These are phyloP conservation scores for Clarias batrachus DNA, from an alignment of 2,113 vertebrate genomes.

Conservation along the genomic window DNA sequence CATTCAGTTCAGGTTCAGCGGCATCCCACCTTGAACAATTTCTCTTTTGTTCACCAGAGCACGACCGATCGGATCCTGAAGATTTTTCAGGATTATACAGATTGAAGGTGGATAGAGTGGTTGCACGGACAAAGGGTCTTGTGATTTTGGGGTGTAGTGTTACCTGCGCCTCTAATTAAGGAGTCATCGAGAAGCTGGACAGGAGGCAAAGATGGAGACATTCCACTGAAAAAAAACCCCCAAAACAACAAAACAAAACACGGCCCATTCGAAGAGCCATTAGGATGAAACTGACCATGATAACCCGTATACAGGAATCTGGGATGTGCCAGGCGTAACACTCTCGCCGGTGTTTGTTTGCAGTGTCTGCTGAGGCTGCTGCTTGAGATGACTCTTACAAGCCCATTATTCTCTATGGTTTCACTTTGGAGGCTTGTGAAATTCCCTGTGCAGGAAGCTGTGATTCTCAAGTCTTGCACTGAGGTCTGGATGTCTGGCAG, in stretches of 20 bases:
- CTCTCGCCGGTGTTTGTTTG: conserved; percentile 33
- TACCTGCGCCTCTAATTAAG: conserved; percentile 55
- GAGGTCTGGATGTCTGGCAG: conserved; percentile 28
- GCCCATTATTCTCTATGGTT: conserved; percentile 45
- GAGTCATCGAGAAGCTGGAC: conserved; percentile 52
- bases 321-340: conserved; percentile 27
- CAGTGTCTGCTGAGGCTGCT: conserved; percentile 16
- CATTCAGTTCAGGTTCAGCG: conserved; percentile 50
- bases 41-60: conserved; percentile 57
- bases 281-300: conserved; percentile 37
- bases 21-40: conserved; percentile 55
- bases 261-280: conserved; percentile 10
- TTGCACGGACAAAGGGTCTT: conserved; percentile 58
- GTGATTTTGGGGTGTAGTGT: conserved; percentile 51
- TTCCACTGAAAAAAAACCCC: conserved; percentile 37
- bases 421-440: conserved; percentile 44
- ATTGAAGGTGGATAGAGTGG: conserved; percentile 55
- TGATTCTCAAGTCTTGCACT: conserved; percentile 15
- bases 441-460: conserved; percentile 44
- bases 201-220: conserved; percentile 39
- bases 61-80: conserved; percentile 60
- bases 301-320: conserved; percentile 27
- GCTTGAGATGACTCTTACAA: conserved; percentile 21
- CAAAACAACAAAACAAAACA: conserved; percentile 10
- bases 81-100: conserved; percentile 61